Evolutionary conservation across 2,797 vertebrate genomes (phyloP).

Genomic region (Micrastur ruficollis): DNA sequence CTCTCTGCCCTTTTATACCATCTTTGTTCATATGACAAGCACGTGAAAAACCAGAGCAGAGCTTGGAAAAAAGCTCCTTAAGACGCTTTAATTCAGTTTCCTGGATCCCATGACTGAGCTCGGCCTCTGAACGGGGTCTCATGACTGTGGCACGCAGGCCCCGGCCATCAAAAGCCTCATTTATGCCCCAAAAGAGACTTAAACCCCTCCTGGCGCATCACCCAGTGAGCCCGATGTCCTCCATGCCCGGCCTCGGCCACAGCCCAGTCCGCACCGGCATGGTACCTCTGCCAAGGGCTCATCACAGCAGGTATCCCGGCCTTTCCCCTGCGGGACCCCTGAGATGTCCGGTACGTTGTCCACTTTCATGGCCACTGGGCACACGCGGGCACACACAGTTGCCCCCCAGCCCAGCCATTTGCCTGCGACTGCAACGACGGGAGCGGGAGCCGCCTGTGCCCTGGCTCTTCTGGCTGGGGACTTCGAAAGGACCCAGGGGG

Average conservation of each 20-base stretch:
- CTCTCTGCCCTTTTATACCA: conserved; percentile 49
- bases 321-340: accelerated
- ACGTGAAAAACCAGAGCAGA: conserved; percentile 53
- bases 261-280: accelerated
- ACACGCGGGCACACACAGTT: accelerated
- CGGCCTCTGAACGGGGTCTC: conserved; percentile 23
- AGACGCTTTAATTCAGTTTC: conserved; percentile 56
- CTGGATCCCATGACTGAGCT: conserved; percentile 61
- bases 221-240: accelerated
- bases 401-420: not conserved
- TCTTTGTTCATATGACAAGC: conserved; percentile 63
- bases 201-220: not conserved
- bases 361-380: accelerated
- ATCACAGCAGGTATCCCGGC: accelerated
- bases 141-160: conserved; percentile 34
- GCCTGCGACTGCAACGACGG: accelerated
- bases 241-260: accelerated
- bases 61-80: conserved; percentile 60
- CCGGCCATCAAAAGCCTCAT: conserved; percentile 28
- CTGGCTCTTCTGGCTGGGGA: not conserved
- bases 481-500: accelerated
- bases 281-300: accelerated
- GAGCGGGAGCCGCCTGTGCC: not conserved
- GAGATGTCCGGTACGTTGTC: accelerated
- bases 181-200: conserved; percentile 44